A percentile compares a stretch with the other conserved stretches of the same genome.
phyloP scores from a whole-genome alignment of 2,797 vertebrate genomes.

The Lagocephalus sceleratus region DNA sequence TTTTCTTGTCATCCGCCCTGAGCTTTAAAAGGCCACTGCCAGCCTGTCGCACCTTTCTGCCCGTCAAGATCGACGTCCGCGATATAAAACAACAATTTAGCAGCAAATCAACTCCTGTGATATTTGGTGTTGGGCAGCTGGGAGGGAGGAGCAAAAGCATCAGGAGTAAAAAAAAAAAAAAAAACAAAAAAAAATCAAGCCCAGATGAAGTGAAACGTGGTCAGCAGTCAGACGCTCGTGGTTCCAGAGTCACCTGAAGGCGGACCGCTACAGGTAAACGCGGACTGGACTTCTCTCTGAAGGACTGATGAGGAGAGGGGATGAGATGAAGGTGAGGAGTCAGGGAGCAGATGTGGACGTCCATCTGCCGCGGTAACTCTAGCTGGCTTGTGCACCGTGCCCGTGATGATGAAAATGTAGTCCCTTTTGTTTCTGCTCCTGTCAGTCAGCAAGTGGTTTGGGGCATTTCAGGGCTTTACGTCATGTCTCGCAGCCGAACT shows the following conservation, averaged over 20 bases:
- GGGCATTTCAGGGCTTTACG: constrained; percentile 1
- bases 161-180: background rate
- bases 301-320: no score
- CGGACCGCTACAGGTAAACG: no score
- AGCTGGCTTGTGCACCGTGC: no score
- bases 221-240: no score
- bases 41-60: constrained; percentile 33
- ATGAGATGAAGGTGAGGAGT: no score
- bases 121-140: constrained; percentile 28
- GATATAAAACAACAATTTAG: constrained; percentile 31
- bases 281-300: no score
- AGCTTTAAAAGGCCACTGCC: constrained; percentile 39
- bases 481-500: constrained; percentile 11
- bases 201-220: background rate
- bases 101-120: constrained; percentile 24
- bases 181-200: background rate
- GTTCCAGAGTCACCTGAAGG: no score
- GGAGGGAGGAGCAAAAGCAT: background rate
- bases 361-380: no score
- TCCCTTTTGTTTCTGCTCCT: no score
- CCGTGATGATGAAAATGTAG: no score
- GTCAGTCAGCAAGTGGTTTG: constrained; percentile 2
- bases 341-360: no score
- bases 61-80: constrained; percentile 35
- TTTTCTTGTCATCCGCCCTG: constrained; percentile 20